Evolutionary conservation across 2,113 vertebrate species (phyloP).

Genomic region (Coturnix japonica): DNA sequence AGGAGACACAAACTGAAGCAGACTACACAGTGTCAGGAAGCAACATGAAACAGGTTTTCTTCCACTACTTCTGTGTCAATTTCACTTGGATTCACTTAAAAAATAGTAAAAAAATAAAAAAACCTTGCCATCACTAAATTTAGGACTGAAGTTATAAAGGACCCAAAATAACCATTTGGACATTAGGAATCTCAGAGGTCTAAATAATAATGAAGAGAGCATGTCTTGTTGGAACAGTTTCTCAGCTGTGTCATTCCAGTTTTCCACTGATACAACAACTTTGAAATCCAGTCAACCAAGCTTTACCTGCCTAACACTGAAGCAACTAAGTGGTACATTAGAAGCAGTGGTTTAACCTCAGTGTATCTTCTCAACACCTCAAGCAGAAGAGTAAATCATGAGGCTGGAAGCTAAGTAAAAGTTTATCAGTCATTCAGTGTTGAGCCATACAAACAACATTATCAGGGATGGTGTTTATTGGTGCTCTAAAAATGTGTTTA

Average conservation of each 20-base stretch:
- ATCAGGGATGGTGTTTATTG: conserved; percentile 17
- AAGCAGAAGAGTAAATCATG: neutral
- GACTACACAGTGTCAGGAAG: neutral
- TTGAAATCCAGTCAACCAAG: neutral
- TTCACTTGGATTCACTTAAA: neutral
- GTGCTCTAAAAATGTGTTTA: conserved; percentile 41
- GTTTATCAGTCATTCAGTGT: neutral
- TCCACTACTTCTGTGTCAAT: neutral
- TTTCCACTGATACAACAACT: conserved; percentile 13
- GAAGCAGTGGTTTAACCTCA: neutral
- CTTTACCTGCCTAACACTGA: conserved; percentile 36
- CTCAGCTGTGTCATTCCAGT: conserved; percentile 22
- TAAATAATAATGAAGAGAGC: conserved; percentile 35
- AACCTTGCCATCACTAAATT: neutral
- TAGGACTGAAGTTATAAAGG: conserved; percentile 19
- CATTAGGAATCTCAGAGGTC: conserved; percentile 19
- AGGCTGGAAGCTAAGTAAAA: conserved; percentile 5
- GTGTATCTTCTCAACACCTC: neutral
- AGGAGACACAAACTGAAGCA: neutral
- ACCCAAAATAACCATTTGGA: conserved; percentile 22
- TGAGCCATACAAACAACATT: conserved; percentile 18
- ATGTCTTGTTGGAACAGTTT: neutral
- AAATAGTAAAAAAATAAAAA: neutral
- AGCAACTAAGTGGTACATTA: conserved; percentile 12
- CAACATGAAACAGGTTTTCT: neutral